Conservation (phyloP, 1,140 invertebrate species). For the Rhopalosiphum padi region DNA sequence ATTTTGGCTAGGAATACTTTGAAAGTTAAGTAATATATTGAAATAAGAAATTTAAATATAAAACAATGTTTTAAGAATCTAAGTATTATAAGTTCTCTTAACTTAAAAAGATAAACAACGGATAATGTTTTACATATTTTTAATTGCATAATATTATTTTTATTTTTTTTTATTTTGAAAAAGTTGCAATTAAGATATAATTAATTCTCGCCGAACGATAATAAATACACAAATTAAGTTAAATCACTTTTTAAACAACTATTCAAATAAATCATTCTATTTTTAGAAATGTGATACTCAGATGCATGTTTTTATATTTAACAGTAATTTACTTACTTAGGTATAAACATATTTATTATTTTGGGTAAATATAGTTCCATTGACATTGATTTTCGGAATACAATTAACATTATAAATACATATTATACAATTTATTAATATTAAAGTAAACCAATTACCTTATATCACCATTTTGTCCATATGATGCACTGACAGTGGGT, state of each 20-base stretch:
- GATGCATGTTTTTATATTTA: neutral
- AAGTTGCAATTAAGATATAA: neutral
- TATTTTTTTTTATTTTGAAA: neutral
- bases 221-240: neutral
- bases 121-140: neutral
- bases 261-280: neutral
- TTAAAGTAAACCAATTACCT: conserved; percentile 62
- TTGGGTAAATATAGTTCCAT: neutral
- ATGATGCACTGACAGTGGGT: conserved; percentile 83
- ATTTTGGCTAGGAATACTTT: neutral
- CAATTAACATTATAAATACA: neutral
- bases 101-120: neutral
- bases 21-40: neutral
- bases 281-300: neutral
- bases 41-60: neutral
- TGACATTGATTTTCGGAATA: neutral
- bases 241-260: neutral
- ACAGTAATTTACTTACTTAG: neutral
- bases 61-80: neutral
- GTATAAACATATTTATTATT: neutral
- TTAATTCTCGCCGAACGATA: neutral
- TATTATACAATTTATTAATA: neutral
- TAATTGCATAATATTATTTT: neutral
- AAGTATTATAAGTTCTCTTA: neutral
- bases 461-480: conserved; percentile 81